Conservation (phyloP, 1,140 invertebrate species). For the Acromyrmex heyeri region DNA sequence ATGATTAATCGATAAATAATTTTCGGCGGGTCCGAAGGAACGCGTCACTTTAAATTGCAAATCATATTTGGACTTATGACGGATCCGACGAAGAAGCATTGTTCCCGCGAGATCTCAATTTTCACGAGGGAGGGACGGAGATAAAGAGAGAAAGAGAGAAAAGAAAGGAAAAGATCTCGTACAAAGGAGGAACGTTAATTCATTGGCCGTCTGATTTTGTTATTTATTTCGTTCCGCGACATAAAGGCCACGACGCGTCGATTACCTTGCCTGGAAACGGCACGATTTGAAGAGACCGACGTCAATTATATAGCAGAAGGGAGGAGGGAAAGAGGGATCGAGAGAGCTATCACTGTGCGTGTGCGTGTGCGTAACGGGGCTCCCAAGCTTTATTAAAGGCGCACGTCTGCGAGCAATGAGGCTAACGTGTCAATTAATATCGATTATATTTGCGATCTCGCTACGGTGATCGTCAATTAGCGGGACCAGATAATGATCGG, state of each 20-base stretch:
- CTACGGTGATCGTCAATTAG: constrained; percentile 69
- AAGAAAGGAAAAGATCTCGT: background rate
- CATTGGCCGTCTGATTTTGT: constrained; percentile 34
- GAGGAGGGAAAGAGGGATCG: background rate
- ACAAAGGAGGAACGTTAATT: constrained; percentile 35
- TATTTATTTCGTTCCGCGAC: constrained; percentile 46
- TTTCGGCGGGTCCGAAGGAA: constrained; percentile 27
- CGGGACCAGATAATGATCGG: constrained; percentile 65
- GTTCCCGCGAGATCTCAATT: constrained; percentile 45
- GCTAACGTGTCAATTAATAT: constrained; percentile 78
- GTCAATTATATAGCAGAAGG: constrained; percentile 51
- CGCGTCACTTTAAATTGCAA: constrained; percentile 38
- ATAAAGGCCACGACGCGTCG: constrained; percentile 47
- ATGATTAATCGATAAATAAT: constrained; percentile 54
- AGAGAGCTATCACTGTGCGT: background rate
- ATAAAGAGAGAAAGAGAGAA: background rate
- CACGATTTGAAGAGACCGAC: constrained; percentile 57
- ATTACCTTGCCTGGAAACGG: constrained; percentile 52
- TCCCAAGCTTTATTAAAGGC: constrained; percentile 52
- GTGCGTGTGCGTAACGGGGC: background rate
- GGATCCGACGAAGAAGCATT: constrained; percentile 2
- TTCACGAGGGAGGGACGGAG: background rate
- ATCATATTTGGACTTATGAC: constrained; percentile 45
- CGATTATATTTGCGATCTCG: constrained; percentile 69
- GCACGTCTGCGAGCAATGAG: constrained; percentile 33